A percentile compares a stretch with the other conserved stretches of the same genome.
Conservation (phyloP, 2,888 invertebrate species). For the Xestia c-nigrum region DNA sequence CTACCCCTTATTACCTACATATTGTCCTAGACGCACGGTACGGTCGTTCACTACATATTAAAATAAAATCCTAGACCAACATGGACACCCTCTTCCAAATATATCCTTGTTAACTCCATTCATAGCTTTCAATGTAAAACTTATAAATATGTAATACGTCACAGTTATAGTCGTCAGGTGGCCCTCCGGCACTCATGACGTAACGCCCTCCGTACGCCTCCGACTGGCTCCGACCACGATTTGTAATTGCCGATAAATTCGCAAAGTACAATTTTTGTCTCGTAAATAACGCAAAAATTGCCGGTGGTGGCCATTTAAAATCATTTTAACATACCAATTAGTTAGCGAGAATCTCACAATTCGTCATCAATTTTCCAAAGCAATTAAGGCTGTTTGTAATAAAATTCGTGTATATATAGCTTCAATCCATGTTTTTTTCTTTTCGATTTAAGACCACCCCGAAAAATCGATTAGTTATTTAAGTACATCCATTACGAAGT, state of each 20-base stretch:
- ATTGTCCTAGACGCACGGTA: background rate
- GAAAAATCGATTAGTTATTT: slow-evolving; percentile 27
- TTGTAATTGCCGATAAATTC: slow-evolving; percentile 67
- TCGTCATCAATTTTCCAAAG: slow-evolving; percentile 64
- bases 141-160: slow-evolving; percentile 32
- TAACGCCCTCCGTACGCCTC: slow-evolving; percentile 53
- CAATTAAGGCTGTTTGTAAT: slow-evolving; percentile 61
- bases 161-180: slow-evolving; percentile 28
- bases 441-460: slow-evolving; percentile 43
- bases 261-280: slow-evolving; percentile 66
- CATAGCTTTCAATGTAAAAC: background rate
- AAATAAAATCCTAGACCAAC: background rate
- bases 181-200: slow-evolving; percentile 58
- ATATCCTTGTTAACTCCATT: background rate
- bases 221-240: slow-evolving; percentile 52
- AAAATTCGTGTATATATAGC: slow-evolving; percentile 56
- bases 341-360: slow-evolving; percentile 58
- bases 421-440: slow-evolving; percentile 40
- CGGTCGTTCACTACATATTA: background rate
- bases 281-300: slow-evolving; percentile 69
- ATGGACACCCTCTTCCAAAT: background rate
- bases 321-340: slow-evolving; percentile 70
- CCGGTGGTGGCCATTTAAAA: slow-evolving; percentile 63
- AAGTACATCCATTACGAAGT: slow-evolving; percentile 13
- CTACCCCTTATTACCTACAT: background rate